Evolutionary conservation across 2,113 vertebrate genomes (phyloP).

Genomic region (Tragelaphus scriptus): DNA sequence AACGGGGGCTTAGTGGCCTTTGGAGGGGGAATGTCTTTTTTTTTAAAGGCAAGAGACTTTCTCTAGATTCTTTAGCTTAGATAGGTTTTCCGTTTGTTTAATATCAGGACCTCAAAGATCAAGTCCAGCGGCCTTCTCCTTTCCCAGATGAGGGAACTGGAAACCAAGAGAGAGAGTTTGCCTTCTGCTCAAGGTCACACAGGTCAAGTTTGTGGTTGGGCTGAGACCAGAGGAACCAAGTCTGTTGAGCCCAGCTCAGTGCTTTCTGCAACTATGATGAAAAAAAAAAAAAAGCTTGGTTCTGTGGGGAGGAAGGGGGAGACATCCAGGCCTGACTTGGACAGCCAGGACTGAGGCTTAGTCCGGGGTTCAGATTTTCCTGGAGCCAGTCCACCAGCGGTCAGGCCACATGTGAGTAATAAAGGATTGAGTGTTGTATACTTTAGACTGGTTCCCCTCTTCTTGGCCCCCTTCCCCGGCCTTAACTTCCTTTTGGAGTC

Average conservation of each 20-base stretch:
- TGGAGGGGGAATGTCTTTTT: not conserved
- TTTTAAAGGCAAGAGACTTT: not conserved
- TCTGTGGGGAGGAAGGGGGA: not conserved
- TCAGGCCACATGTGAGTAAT: slow-evolving; percentile 60
- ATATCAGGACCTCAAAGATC: not conserved
- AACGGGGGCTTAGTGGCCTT: not conserved
- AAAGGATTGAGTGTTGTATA: slow-evolving; percentile 48
- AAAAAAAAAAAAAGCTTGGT: not conserved
- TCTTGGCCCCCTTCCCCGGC: slow-evolving; percentile 24
- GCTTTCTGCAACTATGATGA: not conserved
- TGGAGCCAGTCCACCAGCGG: slow-evolving; percentile 43
- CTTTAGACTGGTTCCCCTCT: not conserved
- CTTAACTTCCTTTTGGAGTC: slow-evolving; percentile 66
- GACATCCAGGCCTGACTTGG: slow-evolving; percentile 23
- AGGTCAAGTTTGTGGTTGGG: not conserved
- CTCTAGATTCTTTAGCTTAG: not conserved
- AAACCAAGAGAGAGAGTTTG: not conserved
- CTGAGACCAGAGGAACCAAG: not conserved
- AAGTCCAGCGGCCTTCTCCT: not conserved
- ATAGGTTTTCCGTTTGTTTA: not conserved
- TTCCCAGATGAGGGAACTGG: not conserved
- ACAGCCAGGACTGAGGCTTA: slow-evolving; percentile 5
- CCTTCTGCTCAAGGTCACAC: not conserved
- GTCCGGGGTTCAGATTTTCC: slow-evolving; percentile 53
- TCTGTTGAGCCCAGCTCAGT: not conserved